Base-by-base conservation (phyloP, 2,113 vertebrate genomes). In the Syrrhaptes paradoxus region DNA sequence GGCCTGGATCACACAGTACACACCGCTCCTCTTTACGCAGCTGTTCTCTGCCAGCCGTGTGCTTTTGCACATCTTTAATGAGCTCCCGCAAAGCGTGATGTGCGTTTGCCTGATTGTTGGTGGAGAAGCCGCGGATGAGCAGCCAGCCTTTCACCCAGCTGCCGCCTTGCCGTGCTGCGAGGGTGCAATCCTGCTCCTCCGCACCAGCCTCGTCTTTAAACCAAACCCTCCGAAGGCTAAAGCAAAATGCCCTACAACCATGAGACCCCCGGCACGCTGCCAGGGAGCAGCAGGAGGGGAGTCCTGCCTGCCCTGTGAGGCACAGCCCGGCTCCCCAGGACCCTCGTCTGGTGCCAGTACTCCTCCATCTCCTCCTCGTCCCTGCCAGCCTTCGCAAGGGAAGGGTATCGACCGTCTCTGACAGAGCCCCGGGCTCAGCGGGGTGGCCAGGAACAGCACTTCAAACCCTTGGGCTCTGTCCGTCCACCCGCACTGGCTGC, bases 401-500 rank as follows among this genome's bases (percentile, higher is more conserved):
- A 57, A 86, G 29, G 38, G 4, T 49, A 13, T 26, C 0, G 0
- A 72, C 45, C 49, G 25, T 18, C 41, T 65, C 84, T 52, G 58
- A 13, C 6, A 34, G 46, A 68, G 63, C 45, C 26, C 32, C 3
- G 4, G 43, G 7, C 36, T 73, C 49, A 13, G 32, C 49, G n/a
- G 26, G 18, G 29, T 31, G 76, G 20, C 55, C 87, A 89, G 85
- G 66, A 80, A 71, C 29, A 72, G 32, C 58, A 34, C 66, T 46
- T 79, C 6, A 29, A 68, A n/a, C 48, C 31, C 36, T 63, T 3
- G 0, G 25, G 38, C 58, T 59, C 63, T 18, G 2, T 45, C 43
- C 20, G 3, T 49, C 48, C 2, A 0, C 82, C 66, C 36, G 59
- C 17, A 46, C n/a, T 2, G 0, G 32, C 41, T 59, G 17, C 38